Conservation (phyloP, 2,888 invertebrate genomes). For the Exephanes ischioxanthus region DNA sequence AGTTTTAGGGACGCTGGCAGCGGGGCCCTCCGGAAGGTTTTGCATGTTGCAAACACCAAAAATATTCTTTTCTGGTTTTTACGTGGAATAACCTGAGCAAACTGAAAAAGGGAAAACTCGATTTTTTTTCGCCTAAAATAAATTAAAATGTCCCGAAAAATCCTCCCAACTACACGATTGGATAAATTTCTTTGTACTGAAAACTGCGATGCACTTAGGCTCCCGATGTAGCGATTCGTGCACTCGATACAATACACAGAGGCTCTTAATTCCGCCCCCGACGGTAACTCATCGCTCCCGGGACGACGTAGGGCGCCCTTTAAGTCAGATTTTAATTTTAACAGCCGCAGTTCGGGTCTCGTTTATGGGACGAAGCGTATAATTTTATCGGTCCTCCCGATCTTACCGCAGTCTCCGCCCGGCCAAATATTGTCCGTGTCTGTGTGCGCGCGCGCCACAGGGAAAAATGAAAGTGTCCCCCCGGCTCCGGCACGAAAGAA, state of each 20-base stretch:
- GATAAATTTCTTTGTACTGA: too few species aligned
- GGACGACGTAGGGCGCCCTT: conserved; percentile 72
- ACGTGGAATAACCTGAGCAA: too few species aligned
- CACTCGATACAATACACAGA: conserved; percentile 32
- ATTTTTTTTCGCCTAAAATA: too few species aligned
- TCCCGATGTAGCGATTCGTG: background rate
- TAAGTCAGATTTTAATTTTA: conserved; percentile 83
- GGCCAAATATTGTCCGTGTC: conserved; percentile 75
- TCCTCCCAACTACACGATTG: too few species aligned
- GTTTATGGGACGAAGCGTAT: conserved; percentile 82
- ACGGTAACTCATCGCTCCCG: conserved; percentile 65
- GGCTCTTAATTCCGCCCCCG: conserved; percentile 16
- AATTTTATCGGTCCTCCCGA: conserved; percentile 83
- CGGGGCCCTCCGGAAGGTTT: too few species aligned
- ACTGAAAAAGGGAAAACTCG: too few species aligned
- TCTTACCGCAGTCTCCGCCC: conserved; percentile 77
- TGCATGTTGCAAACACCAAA: too few species aligned
- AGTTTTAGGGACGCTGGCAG: background rate
- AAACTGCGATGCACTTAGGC: too few species aligned
- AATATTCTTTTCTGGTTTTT: too few species aligned
- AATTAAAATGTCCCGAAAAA: too few species aligned
- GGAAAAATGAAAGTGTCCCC: conserved; percentile 66
- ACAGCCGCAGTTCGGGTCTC: conserved; percentile 79
- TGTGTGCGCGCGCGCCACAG: conserved; percentile 41
- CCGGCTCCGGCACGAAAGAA: conserved; percentile 39